Evolutionary conservation across 2,797 vertebrate species (phyloP).

Genomic region (Garrulus glandarius): DNA sequence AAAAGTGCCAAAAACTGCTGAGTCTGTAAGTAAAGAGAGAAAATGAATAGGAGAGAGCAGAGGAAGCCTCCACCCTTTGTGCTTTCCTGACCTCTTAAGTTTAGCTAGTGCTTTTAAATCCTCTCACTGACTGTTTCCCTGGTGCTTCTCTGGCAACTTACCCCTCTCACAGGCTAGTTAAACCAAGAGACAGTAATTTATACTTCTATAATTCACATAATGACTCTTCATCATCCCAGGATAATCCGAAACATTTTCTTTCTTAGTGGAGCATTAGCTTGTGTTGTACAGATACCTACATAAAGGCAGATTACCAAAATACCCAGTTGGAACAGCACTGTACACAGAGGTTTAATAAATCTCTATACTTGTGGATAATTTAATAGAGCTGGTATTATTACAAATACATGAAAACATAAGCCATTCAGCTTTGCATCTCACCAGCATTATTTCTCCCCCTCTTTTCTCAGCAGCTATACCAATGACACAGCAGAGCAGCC

Average conservation of each 20-base stretch:
- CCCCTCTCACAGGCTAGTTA: not conserved
- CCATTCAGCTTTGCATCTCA: not conserved
- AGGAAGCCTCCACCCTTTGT: not conserved
- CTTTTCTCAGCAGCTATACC: not conserved
- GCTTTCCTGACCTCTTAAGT: not conserved
- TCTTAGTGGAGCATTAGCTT: not conserved
- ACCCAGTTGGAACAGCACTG: not conserved
- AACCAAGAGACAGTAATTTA: not conserved
- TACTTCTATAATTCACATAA: not conserved
- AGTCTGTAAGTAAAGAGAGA: not conserved
- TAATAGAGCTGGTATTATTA: not conserved
- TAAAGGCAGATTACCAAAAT: conserved; percentile 8
- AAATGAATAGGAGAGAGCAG: not conserved
- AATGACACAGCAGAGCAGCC: not conserved
- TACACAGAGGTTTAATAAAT: not conserved
- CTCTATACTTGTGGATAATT: not conserved
- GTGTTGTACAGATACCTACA: not conserved
- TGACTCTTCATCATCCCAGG: not conserved
- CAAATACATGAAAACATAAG: not conserved
- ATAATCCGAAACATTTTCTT: not conserved
- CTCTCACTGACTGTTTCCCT: not conserved
- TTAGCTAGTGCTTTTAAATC: not conserved
- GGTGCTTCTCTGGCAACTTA: not conserved
- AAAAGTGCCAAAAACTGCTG: not conserved
- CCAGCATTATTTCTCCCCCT: not conserved